Conservation (phyloP, 2,797 vertebrate species). For the Tapirus indicus region DNA sequence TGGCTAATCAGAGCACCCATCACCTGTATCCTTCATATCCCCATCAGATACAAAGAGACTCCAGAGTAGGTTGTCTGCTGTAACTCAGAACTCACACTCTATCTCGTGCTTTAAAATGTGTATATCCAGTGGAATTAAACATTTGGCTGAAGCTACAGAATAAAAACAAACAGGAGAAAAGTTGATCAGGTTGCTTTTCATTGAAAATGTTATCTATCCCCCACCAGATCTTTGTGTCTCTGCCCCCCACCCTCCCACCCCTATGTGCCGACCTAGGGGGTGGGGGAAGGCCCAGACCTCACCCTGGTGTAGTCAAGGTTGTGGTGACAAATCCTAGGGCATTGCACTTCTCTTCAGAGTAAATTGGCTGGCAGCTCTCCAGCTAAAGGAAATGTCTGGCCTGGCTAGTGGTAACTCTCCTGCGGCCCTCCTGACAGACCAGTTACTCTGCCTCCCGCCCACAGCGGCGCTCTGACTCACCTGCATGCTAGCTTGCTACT, state of each 20-base stretch:
- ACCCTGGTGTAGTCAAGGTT: constrained; percentile 89
- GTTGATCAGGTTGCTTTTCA: constrained; percentile 58
- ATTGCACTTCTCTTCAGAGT: constrained; percentile 95
- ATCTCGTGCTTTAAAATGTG: constrained; percentile 83
- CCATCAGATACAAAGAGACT: constrained; percentile 57
- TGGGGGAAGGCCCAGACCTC: constrained; percentile 84
- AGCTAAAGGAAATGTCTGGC: constrained; percentile 90
- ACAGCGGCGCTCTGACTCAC: not conserved
- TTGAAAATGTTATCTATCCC: constrained; percentile 81
- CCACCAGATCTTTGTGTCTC: not conserved
- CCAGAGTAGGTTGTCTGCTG: constrained; percentile 75
- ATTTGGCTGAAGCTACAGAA: constrained; percentile 81
- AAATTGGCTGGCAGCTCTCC: constrained; percentile 93
- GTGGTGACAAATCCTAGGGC: constrained; percentile 95
- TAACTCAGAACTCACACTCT: constrained; percentile 81
- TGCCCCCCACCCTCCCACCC: constrained; percentile 1
- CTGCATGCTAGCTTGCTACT: not conserved
- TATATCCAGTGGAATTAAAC: constrained; percentile 86
- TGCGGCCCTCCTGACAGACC: not conserved
- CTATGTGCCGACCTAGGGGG: not conserved
- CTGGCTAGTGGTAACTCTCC: not conserved
- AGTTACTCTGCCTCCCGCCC: not conserved
- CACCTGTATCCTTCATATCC: constrained; percentile 61
- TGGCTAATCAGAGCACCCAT: constrained; percentile 9
- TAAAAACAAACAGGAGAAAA: not conserved